Conservation (phyloP, 2,888 invertebrate species). For the Monopis laevigella region DNA sequence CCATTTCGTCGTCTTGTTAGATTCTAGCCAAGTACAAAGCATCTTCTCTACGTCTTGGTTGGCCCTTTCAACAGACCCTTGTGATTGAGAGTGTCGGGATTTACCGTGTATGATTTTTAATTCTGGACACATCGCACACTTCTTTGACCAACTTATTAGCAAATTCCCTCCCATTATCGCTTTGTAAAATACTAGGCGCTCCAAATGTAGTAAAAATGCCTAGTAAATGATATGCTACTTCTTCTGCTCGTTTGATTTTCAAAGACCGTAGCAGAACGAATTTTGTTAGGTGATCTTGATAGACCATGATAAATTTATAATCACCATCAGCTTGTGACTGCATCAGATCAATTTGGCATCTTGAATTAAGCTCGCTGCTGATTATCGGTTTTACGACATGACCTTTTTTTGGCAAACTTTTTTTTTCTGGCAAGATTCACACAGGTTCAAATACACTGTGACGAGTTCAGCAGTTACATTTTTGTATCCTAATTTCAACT, state of each 20-base stretch:
- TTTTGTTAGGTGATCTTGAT: slow-evolving; percentile 38
- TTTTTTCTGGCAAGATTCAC: slow-evolving; percentile 20
- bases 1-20: slow-evolving; percentile 32
- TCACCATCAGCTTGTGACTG: slow-evolving; percentile 28
- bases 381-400: background rate
- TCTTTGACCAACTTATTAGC: slow-evolving; percentile 23
- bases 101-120: slow-evolving; percentile 35
- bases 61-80: slow-evolving; percentile 30
- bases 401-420: slow-evolving; percentile 14
- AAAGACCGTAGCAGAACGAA: slow-evolving; percentile 32
- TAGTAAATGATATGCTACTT: slow-evolving; percentile 30
- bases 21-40: slow-evolving; percentile 31
- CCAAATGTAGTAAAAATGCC: slow-evolving; percentile 36
- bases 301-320: slow-evolving; percentile 33
- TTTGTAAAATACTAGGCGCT: slow-evolving; percentile 31
- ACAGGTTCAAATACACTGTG: slow-evolving; percentile 2
- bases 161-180: slow-evolving; percentile 31
- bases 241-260: slow-evolving; percentile 28
- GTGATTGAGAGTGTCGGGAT: slow-evolving; percentile 28
- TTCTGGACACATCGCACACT: slow-evolving; percentile 25
- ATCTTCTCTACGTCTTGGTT: slow-evolving; percentile 36
- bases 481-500: background rate
- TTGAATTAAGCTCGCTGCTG: background rate
- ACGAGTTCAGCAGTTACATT: too few species aligned
- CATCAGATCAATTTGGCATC: slow-evolving; percentile 20